Evolutionary conservation across 2,888 invertebrate genomes (phyloP).

Genomic region (Synergus umbraculus): DNA sequence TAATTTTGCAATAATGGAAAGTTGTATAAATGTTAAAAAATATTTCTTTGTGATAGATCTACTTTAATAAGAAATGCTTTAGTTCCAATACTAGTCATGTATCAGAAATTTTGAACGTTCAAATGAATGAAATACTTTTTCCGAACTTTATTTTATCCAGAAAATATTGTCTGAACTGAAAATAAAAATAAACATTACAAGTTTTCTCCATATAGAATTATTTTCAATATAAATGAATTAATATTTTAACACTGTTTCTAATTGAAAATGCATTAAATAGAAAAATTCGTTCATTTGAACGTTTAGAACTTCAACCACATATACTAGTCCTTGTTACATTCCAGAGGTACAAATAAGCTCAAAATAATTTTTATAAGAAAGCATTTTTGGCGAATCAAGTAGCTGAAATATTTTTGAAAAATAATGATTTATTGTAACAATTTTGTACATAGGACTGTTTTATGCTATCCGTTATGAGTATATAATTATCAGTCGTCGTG

Average conservation of each 20-base stretch:
- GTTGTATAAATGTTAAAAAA: background rate
- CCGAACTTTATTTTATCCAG: no score
- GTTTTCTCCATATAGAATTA: no score
- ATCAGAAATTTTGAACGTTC: no score
- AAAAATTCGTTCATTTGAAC: no score
- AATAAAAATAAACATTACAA: no score
- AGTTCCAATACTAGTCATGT: background rate
- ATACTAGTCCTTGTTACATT: background rate
- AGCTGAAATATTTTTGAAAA: constrained; percentile 55
- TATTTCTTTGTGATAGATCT: background rate
- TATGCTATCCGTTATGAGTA: constrained; percentile 27
- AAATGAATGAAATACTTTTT: no score
- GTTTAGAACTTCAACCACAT: no score
- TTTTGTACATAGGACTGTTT: constrained; percentile 56
- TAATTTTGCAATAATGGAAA: constrained; percentile 17
- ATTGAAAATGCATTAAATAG: no score
- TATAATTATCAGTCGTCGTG: constrained; percentile 36
- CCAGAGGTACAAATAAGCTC: constrained; percentile 15
- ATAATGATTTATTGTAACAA: constrained; percentile 66
- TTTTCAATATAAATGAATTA: no score
- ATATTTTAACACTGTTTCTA: no score
- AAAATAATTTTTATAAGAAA: background rate
- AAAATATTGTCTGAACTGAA: no score
- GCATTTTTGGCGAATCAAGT: background rate
- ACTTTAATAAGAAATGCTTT: constrained; percentile 8